phyloP scores from a whole-genome alignment of 2,888 invertebrate genomes.

The Stenodera caucasica region DNA sequence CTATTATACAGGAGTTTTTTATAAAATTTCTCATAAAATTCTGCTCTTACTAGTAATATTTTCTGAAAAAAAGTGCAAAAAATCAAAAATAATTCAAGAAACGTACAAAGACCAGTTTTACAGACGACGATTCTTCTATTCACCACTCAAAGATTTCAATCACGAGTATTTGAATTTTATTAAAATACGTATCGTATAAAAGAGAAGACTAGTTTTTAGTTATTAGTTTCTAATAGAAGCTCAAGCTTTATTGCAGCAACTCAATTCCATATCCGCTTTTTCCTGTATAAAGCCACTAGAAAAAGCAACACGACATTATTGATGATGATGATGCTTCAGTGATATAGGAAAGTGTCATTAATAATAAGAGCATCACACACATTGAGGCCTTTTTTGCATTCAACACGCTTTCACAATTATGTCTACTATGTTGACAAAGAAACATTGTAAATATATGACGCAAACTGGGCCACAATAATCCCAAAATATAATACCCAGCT shows the following conservation, averaged over 20 bases:
- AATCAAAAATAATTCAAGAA: constrained; percentile 13
- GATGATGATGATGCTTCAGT: constrained; percentile 29
- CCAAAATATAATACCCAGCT: constrained; percentile 1
- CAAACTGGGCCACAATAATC: constrained; percentile 6
- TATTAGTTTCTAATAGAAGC: constrained; percentile 16
- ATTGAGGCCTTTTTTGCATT: constrained; percentile 21
- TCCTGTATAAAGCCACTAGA: constrained; percentile 13
- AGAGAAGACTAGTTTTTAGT: background rate
- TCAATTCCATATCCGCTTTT: constrained; percentile 35
- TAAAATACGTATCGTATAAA: constrained; percentile 7
- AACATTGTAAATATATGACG: constrained; percentile 11
- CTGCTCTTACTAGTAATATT: background rate
- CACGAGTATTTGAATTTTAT: constrained; percentile 10
- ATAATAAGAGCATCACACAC: constrained; percentile 36
- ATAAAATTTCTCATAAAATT: background rate
- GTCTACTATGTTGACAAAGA: constrained; percentile 17
- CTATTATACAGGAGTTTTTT: background rate
- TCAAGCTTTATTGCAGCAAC: constrained; percentile 26
- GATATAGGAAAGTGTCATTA: constrained; percentile 29
- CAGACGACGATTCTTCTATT: constrained; percentile 19
- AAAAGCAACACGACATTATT: constrained; percentile 32
- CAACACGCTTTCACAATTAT: constrained; percentile 30
- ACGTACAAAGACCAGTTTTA: constrained; percentile 22
- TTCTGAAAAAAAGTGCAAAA: background rate
- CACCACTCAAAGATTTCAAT: constrained; percentile 22